Evolutionary conservation across 2,888 invertebrate species (phyloP).

Genomic region (Catocala fraxini): DNA sequence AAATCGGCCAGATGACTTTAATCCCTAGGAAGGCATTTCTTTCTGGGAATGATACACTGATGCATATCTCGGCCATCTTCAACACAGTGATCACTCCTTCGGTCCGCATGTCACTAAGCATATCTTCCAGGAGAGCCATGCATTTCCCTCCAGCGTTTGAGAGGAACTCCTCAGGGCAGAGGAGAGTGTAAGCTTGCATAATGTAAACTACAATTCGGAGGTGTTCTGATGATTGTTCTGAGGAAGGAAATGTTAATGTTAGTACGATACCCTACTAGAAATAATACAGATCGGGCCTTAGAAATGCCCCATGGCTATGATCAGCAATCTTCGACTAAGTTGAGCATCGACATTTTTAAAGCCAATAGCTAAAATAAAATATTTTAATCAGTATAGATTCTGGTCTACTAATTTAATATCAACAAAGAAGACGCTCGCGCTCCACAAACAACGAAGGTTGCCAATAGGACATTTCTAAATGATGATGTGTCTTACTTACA

Average conservation of each 20-base stretch:
- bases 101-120: conserved; percentile 92
- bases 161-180: conserved; percentile 93
- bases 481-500: no score
- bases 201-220: conserved; percentile 93
- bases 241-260: conserved; percentile 52
- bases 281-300: no score
- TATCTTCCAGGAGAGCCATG: conserved; percentile 90
- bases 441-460: no score
- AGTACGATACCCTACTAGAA: no score
- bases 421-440: no score
- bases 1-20: conserved; percentile 82
- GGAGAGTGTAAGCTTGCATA: conserved; percentile 93
- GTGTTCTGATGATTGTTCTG: conserved; percentile 94
- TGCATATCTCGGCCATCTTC: conserved; percentile 89
- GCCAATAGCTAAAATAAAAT: no score
- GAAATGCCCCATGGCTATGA: no score
- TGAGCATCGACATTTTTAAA: no score
- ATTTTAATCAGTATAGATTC: no score
- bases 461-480: no score
- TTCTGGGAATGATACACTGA: conserved; percentile 91
- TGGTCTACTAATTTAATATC: no score
- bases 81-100: conserved; percentile 89
- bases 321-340: no score
- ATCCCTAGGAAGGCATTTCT: conserved; percentile 91
- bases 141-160: conserved; percentile 91